phyloP scores from a whole-genome alignment of 2,113 vertebrate species.

The Hylia prasina region DNA sequence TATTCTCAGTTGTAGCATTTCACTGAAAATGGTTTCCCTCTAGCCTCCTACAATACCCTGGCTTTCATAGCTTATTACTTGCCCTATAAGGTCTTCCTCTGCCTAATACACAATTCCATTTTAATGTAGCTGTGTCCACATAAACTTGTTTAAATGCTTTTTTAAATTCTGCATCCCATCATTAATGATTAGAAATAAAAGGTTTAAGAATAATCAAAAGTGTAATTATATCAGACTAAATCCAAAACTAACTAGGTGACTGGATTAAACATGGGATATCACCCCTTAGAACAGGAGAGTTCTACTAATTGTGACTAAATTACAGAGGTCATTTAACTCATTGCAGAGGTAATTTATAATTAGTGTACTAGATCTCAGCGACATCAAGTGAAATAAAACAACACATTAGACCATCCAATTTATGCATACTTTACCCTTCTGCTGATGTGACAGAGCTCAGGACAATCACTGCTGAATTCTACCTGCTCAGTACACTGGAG shows the following conservation, averaged over 20 bases:
- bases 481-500: neutral
- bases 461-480: neutral
- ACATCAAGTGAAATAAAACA: neutral
- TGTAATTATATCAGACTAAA: neutral
- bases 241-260: neutral
- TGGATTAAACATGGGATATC: neutral
- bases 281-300: neutral
- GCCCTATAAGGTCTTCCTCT: neutral
- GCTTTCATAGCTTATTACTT: neutral
- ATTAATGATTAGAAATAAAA: neutral
- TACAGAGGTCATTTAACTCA: neutral
- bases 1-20: neutral
- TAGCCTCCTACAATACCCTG: neutral
- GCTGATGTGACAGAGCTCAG: neutral
- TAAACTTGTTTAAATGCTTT: neutral
- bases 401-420: neutral
- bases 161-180: neutral
- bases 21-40: neutral
- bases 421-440: neutral
- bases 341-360: neutral
- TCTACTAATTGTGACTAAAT: neutral
- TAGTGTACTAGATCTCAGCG: neutral
- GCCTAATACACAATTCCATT: neutral
- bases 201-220: neutral
- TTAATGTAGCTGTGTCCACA: neutral